A percentile compares a stretch with the other conserved stretches of the same genome.
phyloP scores from a whole-genome alignment of 2,113 vertebrate genomes.

The Haemorhous mexicanus region DNA sequence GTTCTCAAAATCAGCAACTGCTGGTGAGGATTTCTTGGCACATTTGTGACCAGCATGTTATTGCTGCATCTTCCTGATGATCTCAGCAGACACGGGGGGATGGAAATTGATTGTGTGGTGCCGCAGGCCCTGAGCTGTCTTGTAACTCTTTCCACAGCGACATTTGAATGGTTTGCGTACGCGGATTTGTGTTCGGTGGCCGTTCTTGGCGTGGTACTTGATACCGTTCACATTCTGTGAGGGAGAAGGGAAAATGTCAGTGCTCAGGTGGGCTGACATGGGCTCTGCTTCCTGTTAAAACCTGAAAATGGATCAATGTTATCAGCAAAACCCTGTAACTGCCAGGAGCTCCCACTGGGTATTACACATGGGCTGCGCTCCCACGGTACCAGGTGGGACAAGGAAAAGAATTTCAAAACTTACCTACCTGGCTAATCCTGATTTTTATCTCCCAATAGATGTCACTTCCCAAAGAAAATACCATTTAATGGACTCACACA shows the following conservation, averaged over 20 bases:
- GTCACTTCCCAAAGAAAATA: background rate
- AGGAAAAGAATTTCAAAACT: background rate
- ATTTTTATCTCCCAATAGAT: accelerated
- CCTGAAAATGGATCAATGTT: accelerated
- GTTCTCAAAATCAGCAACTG: slow-evolving; percentile 84
- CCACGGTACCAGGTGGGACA: background rate
- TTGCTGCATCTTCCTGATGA: slow-evolving; percentile 97
- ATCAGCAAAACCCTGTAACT: accelerated
- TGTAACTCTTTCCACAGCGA: slow-evolving; percentile 98
- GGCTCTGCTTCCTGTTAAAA: background rate
- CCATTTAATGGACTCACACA: background rate
- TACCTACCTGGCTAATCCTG: background rate
- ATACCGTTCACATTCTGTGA: slow-evolving; percentile 97
- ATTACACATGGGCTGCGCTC: accelerated
- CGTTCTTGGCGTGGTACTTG: slow-evolving; percentile 99
- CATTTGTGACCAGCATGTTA: slow-evolving; percentile 81
- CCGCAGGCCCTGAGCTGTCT: slow-evolving; percentile 97
- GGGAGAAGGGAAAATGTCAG: background rate
- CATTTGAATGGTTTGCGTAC: slow-evolving; percentile 98
- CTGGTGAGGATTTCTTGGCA: slow-evolving; percentile 87
- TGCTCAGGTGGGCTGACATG: background rate
- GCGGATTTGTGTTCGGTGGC: slow-evolving; percentile 95
- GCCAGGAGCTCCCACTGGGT: accelerated
- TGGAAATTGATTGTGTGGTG: slow-evolving; percentile 99
- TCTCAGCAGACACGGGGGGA: slow-evolving; percentile 91